Base-by-base conservation (phyloP, 2,797 vertebrate species). In the Sebastes melanostomus region DNA sequence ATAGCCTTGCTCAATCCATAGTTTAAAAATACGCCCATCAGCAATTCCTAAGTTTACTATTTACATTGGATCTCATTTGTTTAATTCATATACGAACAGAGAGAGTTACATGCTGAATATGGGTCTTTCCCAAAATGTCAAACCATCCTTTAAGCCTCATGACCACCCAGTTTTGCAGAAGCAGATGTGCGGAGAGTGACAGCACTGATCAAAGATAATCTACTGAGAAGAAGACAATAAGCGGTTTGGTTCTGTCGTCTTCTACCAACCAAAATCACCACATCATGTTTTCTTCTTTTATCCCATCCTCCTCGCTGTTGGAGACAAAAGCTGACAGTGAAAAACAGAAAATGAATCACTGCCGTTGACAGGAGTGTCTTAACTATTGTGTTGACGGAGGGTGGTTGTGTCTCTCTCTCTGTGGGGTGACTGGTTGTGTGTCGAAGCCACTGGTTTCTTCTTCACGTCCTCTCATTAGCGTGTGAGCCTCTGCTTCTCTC, bases 381-480 rank as follows among this genome's bases (percentile, higher is more conserved):
- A 34, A 69, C 24, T 42, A 46, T 36, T 65, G n/a, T 72, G 75
- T 62, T 18, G 55, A 25, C 32, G 30, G 29, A 63, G 22, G 9
- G 20, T 22, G 27, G 59, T 12, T 38, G 56, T 30, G 36, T 66
- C 36, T 46, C 32, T 65, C 72, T 72, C 72, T 72, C 55, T 62
- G 32, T 27, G 52, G 52, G 42, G 13, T 56, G 42, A 29, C 9
- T 68, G 20, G 14, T 34, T 66, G 1, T 52, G 42, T 55, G 36
- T 29, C 6, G 4, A 75, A 58, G n/a, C 77, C 62, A 20, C 25
- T 36, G n/a, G 12, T 81, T 87, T 78, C 83, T 52, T 67, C 66
- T 66, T 67, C 80, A 68, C 74, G 56, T 78, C 42, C 66, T 80
- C 87, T 91, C 82, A 86, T 89, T 89, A 89, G 73, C 77, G 69